These are phyloP conservation scores for Zeuzera pyrina DNA, from an alignment of 2,888 invertebrate species.

Conservation along the genomic window DNA sequence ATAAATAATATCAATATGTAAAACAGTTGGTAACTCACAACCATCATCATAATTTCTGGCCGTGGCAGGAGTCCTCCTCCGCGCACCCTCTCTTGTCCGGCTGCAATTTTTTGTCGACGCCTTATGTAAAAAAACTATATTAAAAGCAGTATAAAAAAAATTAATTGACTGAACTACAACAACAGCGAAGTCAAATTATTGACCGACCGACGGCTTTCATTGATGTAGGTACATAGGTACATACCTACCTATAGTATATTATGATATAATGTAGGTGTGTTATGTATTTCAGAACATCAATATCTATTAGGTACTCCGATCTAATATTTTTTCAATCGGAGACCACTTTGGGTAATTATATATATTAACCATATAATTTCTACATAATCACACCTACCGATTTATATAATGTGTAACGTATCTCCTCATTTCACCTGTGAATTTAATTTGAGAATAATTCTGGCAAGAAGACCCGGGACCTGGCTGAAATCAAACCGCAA, in stretches of 20 bases:
- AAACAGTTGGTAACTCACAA: too few relatives aligned
- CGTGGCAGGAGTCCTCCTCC: constrained; percentile 43
- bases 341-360: too few relatives aligned
- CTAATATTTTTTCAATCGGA: too few relatives aligned
- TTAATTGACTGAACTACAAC: not conserved
- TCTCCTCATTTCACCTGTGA: constrained; percentile 37
- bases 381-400: constrained; percentile 27
- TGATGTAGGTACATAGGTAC: too few relatives aligned
- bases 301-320: too few relatives aligned
- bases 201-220: not conserved
- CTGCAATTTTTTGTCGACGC: constrained; percentile 49
- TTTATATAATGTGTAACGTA: constrained; percentile 51
- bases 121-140: constrained; percentile 20
- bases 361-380: not conserved
- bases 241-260: too few relatives aligned
- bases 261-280: not conserved
- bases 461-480: constrained; percentile 39
- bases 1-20: too few relatives aligned
- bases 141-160: not conserved
- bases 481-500: constrained; percentile 34
- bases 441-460: constrained; percentile 44
- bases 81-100: constrained; percentile 43
- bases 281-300: not conserved
- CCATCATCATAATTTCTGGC: constrained; percentile 57
- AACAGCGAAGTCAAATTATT: not conserved